Percentiles rank a stretch among this genome's conserved stretches.
These are phyloP conservation scores for Cheiracanthium punctorium DNA, from an alignment of 2,888 invertebrate genomes.

Conservation along the genomic window DNA sequence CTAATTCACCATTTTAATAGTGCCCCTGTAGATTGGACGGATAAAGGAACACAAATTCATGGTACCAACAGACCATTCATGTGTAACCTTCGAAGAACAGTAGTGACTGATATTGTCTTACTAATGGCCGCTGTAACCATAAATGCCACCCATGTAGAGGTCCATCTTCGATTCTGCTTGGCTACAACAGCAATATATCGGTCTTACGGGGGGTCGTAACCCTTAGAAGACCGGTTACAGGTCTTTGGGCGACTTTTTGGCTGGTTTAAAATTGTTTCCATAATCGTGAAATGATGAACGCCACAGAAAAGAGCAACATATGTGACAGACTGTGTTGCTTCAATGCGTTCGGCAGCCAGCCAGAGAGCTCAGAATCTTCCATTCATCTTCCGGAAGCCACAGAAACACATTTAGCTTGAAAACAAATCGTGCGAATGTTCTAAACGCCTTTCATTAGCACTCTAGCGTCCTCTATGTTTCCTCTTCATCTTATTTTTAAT, in stretches of 20 bases:
- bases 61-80: neutral
- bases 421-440: constrained; percentile 5
- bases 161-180: constrained; percentile 19
- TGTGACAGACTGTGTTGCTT: neutral
- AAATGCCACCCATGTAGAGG: constrained; percentile 12
- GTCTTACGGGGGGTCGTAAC: constrained; percentile 7
- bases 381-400: neutral
- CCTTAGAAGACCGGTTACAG: constrained; percentile 3
- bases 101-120: constrained; percentile 24
- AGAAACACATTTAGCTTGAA: neutral
- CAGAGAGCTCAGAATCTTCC: neutral
- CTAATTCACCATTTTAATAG: constrained; percentile 12
- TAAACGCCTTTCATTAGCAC: neutral
- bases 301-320: neutral
- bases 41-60: constrained; percentile 14
- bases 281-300: constrained; percentile 16
- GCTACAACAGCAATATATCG: constrained; percentile 9
- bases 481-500: too few relatives aligned
- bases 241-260: neutral
- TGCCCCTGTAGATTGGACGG: neutral
- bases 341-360: neutral
- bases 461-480: too few relatives aligned
- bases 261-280: neutral
- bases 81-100: constrained; percentile 6
- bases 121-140: constrained; percentile 17